Evolutionary conservation across 2,888 invertebrate species (phyloP).

Genomic region (Molanna angustata): DNA sequence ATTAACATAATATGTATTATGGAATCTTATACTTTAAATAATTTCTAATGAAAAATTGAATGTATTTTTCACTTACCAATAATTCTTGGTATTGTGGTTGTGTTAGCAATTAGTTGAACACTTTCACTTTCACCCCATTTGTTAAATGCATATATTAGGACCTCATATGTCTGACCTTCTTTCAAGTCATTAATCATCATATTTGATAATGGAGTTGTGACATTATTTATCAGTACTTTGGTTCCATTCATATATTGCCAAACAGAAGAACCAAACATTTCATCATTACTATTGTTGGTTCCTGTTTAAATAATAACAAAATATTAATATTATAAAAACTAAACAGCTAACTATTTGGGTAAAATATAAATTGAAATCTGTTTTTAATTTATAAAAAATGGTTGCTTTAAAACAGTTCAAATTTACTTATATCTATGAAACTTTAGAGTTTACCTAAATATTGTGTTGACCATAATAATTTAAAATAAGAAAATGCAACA

Average conservation of each 20-base stretch:
- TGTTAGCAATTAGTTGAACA: constrained; percentile 17
- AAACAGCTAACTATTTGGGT: too few relatives aligned
- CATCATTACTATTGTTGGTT: constrained; percentile 16
- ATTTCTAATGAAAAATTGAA: background rate
- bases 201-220: constrained; percentile 27
- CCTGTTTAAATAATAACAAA: too few relatives aligned
- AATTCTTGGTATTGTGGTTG: constrained; percentile 12
- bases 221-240: constrained; percentile 22
- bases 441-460: too few relatives aligned
- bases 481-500: too few relatives aligned
- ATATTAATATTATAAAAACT: too few relatives aligned
- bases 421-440: too few relatives aligned
- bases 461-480: too few relatives aligned
- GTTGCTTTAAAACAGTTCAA: too few relatives aligned
- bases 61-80: constrained; percentile 17
- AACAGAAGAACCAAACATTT: constrained; percentile 19
- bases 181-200: constrained; percentile 22
- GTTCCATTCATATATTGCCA: constrained; percentile 25
- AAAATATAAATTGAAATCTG: too few relatives aligned
- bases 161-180: constrained; percentile 22
- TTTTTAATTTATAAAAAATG: too few relatives aligned
- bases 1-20: too few relatives aligned
- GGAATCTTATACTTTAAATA: too few relatives aligned
- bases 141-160: constrained; percentile 25
- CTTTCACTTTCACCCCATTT: constrained; percentile 29